Evolutionary conservation across 2,797 vertebrate genomes (phyloP), one percentile per base, ranked within the genome.

Genomic region (Buceros bicornis): DNA sequence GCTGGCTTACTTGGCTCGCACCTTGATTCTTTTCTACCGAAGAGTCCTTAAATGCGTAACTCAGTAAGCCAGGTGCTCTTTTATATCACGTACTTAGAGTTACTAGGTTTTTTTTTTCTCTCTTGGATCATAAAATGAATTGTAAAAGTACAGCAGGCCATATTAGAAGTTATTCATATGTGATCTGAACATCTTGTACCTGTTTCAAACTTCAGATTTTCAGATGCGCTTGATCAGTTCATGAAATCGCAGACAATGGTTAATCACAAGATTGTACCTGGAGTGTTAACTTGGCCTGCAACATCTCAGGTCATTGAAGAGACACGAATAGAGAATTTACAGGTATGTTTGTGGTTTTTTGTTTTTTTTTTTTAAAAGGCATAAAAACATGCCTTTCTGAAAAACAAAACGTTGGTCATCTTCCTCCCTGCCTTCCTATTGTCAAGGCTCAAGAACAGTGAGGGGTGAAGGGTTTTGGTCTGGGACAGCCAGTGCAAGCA

Each of bases 281-380:
- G 98, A 62, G 98, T 99, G 94, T 97, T 99, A 83, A 99, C 98
- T 15, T 99, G 99, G 99, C 99, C 99, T 18, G 98, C 98, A 86
- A 99, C 99, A 7, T 98, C 98, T 90, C 97, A 98, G 78, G 94
- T 99, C 65, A 98, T 99, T 47, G 98, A 99, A 97, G 99, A 99
- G 96, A 98, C 99, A 2, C 97, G 98, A 50, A 95, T 87, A 47
- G 97, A 98, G 78, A 97, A 96, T 74, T 97, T 98, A 85, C 96
- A 98, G 97, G 98, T 98, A 90, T 80, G 61, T 62, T 57, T 47
- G 45, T 47, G 16, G 45, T 7, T 10, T 21, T 48, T 48, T 48
- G 47, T 16, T 20, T 48, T 48, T 48, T 22, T 48, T 48, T 48
- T 48, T 48, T 24, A 48, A 67, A 16, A 21, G 13, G 9, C 21